Evolutionary conservation across 2,888 invertebrate species (phyloP).

Genomic region (Phyllotreta cruciferae): DNA sequence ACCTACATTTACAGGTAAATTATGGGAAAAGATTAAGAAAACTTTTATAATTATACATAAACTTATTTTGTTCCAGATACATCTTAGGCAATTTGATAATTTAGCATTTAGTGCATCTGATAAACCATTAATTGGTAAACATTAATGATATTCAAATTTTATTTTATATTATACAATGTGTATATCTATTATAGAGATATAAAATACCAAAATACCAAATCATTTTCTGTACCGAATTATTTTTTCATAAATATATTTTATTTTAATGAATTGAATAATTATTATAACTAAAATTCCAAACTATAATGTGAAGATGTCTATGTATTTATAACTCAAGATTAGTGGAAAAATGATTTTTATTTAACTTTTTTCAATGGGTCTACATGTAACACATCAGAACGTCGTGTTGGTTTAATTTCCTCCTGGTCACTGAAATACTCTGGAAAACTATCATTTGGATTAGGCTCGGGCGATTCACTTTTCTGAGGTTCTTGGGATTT

Average conservation of each 20-base stretch:
- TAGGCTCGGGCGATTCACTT: slow-evolving; percentile 33
- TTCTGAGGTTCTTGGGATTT: slow-evolving; percentile 43
- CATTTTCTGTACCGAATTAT: neutral
- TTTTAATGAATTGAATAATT: neutral
- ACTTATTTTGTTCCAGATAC: slow-evolving; percentile 67
- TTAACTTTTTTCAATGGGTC: slow-evolving; percentile 23
- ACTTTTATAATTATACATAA: slow-evolving; percentile 7
- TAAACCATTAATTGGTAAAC: slow-evolving; percentile 57
- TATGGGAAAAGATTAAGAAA: slow-evolving; percentile 4
- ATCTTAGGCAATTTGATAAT: slow-evolving; percentile 74
- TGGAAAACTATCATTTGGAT: slow-evolving; percentile 51
- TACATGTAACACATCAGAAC: slow-evolving; percentile 32
- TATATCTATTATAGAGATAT: neutral
- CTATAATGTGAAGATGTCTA: neutral
- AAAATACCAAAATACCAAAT: no score
- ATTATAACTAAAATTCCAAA: neutral
- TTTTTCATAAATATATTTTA: neutral
- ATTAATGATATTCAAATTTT: slow-evolving; percentile 29
- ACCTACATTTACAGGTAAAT: slow-evolving; percentile 81
- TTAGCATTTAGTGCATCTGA: slow-evolving; percentile 68
- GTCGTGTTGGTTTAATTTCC: slow-evolving; percentile 46
- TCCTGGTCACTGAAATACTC: slow-evolving; percentile 60
- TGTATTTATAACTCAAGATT: neutral
- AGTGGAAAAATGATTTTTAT: neutral
- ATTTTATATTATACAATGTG: neutral